Evolutionary conservation across 2,113 vertebrate genomes (phyloP).

Genomic region (Clupea harengus): DNA sequence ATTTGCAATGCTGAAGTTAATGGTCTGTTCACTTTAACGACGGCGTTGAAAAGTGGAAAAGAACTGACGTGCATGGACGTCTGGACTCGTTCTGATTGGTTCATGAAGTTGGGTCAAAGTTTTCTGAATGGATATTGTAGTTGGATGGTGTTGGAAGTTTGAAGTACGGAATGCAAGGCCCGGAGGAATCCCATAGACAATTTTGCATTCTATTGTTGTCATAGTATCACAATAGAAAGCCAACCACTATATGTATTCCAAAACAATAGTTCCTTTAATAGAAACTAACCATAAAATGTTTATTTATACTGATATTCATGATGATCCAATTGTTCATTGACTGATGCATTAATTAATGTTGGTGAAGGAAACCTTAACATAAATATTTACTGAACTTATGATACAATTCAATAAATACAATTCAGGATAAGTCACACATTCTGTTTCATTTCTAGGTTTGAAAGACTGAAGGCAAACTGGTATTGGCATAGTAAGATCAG

Average conservation of each 20-base stretch:
- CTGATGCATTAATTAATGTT: conserved; percentile 4
- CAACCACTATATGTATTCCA: neutral
- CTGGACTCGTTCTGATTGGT: neutral
- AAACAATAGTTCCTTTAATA: neutral
- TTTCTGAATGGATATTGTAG: neutral
- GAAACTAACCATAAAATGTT: neutral
- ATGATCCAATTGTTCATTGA: neutral
- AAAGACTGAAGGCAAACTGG: neutral
- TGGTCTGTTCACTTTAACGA: neutral
- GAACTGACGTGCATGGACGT: neutral
- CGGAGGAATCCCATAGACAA: neutral
- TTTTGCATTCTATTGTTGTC: neutral
- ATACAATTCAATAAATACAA: neutral
- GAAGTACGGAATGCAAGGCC: neutral
- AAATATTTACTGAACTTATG: neutral
- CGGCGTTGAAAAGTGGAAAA: neutral
- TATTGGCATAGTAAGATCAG: neutral
- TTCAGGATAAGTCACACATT: neutral
- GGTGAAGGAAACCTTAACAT: neutral
- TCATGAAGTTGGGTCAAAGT: neutral
- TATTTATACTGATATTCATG: neutral
- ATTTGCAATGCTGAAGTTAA: neutral
- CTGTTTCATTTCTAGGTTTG: neutral
- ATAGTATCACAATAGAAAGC: neutral
- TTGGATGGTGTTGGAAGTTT: neutral